Conservation (phyloP, 2,797 vertebrate genomes). For the Cyclura pinguis region DNA sequence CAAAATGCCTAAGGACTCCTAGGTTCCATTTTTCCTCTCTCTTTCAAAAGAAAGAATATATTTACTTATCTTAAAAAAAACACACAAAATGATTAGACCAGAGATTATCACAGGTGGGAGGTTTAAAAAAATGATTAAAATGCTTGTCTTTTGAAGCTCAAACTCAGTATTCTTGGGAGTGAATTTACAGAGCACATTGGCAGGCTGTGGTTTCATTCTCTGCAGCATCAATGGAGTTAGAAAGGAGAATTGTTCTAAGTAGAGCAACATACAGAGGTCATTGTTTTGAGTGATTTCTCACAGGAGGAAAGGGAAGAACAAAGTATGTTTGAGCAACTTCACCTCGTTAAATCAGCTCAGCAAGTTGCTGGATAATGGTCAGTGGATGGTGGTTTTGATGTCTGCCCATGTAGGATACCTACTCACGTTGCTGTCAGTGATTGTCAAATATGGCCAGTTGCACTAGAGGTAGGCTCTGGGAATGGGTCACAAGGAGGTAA, state of each 20-base stretch:
- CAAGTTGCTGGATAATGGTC: conserved; percentile 45
- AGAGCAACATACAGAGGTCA: background rate
- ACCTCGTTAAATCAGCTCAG: conserved; percentile 54
- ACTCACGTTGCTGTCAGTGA: background rate
- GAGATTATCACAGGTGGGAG: conserved; percentile 50
- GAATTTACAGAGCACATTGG: conserved; percentile 41
- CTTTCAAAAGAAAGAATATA: conserved; percentile 47
- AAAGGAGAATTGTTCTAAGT: background rate
- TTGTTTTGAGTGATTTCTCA: conserved; percentile 45
- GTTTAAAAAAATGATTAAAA: conserved; percentile 54
- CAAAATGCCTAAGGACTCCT: conserved; percentile 51
- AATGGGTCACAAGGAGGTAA: conserved; percentile 42
- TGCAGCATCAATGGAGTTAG: background rate
- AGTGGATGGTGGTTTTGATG: conserved; percentile 46
- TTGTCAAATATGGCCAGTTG: conserved; percentile 23
- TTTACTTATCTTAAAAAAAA: conserved; percentile 54
- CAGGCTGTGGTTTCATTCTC: conserved; percentile 29
- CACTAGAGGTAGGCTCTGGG: conserved; percentile 35
- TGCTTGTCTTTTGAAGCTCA: conserved; percentile 46
- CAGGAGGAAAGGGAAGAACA: background rate
- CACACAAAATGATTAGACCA: conserved; percentile 58
- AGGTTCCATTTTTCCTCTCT: conserved; percentile 25
- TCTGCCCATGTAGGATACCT: conserved; percentile 19
- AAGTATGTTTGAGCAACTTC: conserved; percentile 48
- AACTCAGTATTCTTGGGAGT: conserved; percentile 41